A percentile compares a stretch with the other conserved stretches of the same genome.
These are phyloP conservation scores for Caenorhabditis angaria DNA, from an alignment of 2,888 invertebrate genomes.

Conservation along the genomic window DNA sequence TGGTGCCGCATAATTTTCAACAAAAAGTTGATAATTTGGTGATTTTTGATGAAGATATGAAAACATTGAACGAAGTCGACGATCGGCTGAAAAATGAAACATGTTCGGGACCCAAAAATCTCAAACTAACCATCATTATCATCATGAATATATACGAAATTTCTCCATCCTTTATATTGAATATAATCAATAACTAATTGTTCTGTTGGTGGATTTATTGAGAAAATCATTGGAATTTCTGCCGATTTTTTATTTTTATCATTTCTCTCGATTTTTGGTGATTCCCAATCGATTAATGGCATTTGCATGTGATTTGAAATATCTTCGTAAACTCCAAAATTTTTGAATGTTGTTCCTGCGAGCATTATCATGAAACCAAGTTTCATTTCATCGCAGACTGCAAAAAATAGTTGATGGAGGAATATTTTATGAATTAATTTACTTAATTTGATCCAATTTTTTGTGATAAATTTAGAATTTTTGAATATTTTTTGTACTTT, in stretches of 20 bases:
- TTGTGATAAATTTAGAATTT: too few species aligned
- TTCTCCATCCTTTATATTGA: slow-evolving; percentile 57
- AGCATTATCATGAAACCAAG: slow-evolving; percentile 61
- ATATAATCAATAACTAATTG: slow-evolving; percentile 57
- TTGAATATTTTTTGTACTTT: too few species aligned
- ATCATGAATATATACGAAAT: slow-evolving; percentile 58
- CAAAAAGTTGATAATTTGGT: slow-evolving; percentile 51
- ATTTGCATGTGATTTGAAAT: slow-evolving; percentile 57
- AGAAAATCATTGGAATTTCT: slow-evolving; percentile 51
- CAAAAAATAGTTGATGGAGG: slow-evolving; percentile 14
- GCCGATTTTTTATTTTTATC: neutral
- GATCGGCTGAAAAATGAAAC: slow-evolving; percentile 42
- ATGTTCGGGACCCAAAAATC: neutral
- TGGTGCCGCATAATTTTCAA: slow-evolving; percentile 55
- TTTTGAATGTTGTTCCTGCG: slow-evolving; percentile 50
- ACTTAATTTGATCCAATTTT: too few species aligned
- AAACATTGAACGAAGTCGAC: slow-evolving; percentile 52
- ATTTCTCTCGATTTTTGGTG: slow-evolving; percentile 29
- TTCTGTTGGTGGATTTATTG: slow-evolving; percentile 49
- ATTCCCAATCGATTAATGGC: slow-evolving; percentile 60
- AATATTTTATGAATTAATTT: too few species aligned
- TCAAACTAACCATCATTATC: slow-evolving; percentile 51
- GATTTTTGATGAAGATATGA: slow-evolving; percentile 43
- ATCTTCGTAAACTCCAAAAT: slow-evolving; percentile 51
- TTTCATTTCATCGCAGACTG: slow-evolving; percentile 63